Evolutionary conservation across 2,888 invertebrate genomes (phyloP), one percentile per base, ranked within the genome.

Genomic region (Dioctria linearis): DNA sequence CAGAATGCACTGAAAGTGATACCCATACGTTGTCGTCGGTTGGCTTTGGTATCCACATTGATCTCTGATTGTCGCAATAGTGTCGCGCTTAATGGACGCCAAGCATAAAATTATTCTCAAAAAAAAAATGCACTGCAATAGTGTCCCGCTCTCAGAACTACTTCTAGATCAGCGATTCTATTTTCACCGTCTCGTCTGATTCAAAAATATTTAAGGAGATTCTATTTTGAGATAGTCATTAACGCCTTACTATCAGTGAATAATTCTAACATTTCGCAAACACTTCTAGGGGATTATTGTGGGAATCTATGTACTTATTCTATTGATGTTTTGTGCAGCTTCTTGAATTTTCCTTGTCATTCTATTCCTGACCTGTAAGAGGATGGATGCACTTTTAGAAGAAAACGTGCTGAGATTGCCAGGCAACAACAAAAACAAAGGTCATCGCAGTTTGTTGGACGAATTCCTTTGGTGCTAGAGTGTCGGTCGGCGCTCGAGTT

Each of bases 121-220:
- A 57, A 25, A 25, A 25, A 25, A 25, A 59, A 5, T 57, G 25
- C 73, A 54, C 11, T 71, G 71, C 54, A 71, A 54, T 54, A 51
- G 51, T 13, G 73, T 59, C 59, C 73, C n/a, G 40, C 42, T 57
- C 42, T n/a, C 73, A 25, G 25, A 25, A 25, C 57, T 63, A 63
- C 39, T 37, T 43, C 63, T 76, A 49, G 76, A 76, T 63, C 76
- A 76, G 76, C 63, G 51, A 25, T 49, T 76, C 61, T 76, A 76
- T 76, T 76, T 76, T 76, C 43, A 76, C 49, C 63, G 39, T 39
- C 63, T 76, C 76, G 25, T 43, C 76, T 76, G 76, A 76, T 76
- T 76, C 76, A 76, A 76, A 76, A 76, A 76, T 76, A 76, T 63
- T 76, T 76, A 57, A 76, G 63, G 46, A 13, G 76, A 37, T 61